Evolutionary conservation across 2,888 invertebrate species (phyloP).

Genomic region (Alsophila aescularia): DNA sequence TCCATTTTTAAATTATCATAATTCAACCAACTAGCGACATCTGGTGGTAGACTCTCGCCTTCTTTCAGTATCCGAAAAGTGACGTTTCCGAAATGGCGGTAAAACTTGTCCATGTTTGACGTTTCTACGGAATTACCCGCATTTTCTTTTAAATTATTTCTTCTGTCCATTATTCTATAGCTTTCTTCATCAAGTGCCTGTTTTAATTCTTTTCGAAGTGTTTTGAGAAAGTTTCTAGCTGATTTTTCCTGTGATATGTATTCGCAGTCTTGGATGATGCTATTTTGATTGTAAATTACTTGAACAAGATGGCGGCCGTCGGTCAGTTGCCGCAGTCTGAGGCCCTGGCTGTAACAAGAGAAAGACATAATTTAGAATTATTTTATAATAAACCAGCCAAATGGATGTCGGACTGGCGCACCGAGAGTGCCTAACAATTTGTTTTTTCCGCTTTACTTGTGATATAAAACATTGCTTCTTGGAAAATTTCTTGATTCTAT

Average conservation of each 20-base stretch:
- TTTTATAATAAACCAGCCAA: not conserved
- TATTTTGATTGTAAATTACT: slow-evolving; percentile 86
- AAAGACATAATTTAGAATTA: slow-evolving; percentile 18
- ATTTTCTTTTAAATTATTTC: slow-evolving; percentile 44
- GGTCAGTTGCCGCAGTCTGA: slow-evolving; percentile 87
- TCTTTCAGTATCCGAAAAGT: slow-evolving; percentile 81
- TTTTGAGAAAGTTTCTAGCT: slow-evolving; percentile 84
- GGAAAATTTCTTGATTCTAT: too few relatives aligned
- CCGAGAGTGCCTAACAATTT: too few relatives aligned
- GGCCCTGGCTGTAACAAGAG: slow-evolving; percentile 77
- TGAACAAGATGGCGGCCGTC: slow-evolving; percentile 88
- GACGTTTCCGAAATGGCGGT: slow-evolving; percentile 79
- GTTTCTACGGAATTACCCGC: not conserved
- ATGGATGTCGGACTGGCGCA: too few relatives aligned
- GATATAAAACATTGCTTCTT: too few relatives aligned
- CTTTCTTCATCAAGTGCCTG: slow-evolving; percentile 69
- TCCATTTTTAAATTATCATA: slow-evolving; percentile 83
- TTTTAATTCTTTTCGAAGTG: slow-evolving; percentile 84
- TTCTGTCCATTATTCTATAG: slow-evolving; percentile 58
- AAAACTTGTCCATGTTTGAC: slow-evolving; percentile 63
- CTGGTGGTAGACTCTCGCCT: slow-evolving; percentile 73
- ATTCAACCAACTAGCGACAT: slow-evolving; percentile 84
- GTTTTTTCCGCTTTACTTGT: too few relatives aligned
- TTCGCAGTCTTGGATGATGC: slow-evolving; percentile 87
- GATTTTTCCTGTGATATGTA: slow-evolving; percentile 83